A percentile compares a stretch with the other conserved stretches of the same genome.
Conservation (phyloP, 2,113 vertebrate genomes). For the Talpa occidentalis region DNA sequence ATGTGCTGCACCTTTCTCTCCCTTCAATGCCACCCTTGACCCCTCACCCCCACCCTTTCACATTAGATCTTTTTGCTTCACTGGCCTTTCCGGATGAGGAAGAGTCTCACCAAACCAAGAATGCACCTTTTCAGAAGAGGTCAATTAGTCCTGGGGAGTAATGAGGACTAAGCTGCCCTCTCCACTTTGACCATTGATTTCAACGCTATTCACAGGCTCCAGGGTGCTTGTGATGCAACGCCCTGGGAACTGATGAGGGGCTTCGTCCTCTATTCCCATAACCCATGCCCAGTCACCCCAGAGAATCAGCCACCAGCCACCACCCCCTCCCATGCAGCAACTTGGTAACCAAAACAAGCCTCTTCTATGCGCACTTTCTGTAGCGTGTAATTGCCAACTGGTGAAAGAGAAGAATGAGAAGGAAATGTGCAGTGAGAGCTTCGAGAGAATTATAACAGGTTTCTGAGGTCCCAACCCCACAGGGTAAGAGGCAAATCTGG, state of each 20-base stretch:
- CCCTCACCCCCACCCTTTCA: conserved; percentile 71
- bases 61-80: conserved; percentile 63
- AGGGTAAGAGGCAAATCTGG: not conserved
- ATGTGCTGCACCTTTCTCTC: conserved; percentile 65
- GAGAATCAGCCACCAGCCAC: conserved; percentile 76
- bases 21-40: conserved; percentile 71
- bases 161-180: conserved; percentile 50
- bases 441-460: conserved; percentile 6
- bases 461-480: not conserved
- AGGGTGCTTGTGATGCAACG: conserved; percentile 13
- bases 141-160: conserved; percentile 69
- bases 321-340: conserved; percentile 53
- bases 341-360: conserved; percentile 69
- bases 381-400: conserved; percentile 74
- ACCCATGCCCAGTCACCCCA: conserved; percentile 80
- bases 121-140: conserved; percentile 71
- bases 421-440: conserved; percentile 21
- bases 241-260: conserved; percentile 54
- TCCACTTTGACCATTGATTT: conserved; percentile 72
- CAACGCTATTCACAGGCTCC: conserved; percentile 66
- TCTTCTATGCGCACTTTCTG: conserved; percentile 76
- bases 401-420: conserved; percentile 63
- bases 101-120: conserved; percentile 71
- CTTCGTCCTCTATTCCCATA: conserved; percentile 73
- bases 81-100: conserved; percentile 72